Conservation (phyloP, 2,113 vertebrate species). For the Paraplagusia blochii region DNA sequence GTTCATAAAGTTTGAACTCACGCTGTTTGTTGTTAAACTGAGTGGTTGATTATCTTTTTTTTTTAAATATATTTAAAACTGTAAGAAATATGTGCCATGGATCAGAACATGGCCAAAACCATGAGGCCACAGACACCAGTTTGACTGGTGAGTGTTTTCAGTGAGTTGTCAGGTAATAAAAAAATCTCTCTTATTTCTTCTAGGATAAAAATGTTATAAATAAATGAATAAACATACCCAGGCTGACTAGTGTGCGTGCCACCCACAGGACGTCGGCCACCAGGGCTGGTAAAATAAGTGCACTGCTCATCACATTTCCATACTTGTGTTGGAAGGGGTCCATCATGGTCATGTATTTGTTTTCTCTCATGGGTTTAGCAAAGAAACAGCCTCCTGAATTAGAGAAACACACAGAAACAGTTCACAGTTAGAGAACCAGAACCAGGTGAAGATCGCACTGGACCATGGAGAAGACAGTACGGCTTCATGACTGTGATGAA, state of each 20-base stretch:
- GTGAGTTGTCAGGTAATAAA: too few species aligned
- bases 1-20: background rate
- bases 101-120: too few species aligned
- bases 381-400: constrained; percentile 81
- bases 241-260: constrained; percentile 80
- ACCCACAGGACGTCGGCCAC: constrained; percentile 86
- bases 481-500: too few species aligned
- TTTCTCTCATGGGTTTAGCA: constrained; percentile 83
- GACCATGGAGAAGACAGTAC: too few species aligned
- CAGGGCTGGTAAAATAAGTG: constrained; percentile 80
- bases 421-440: background rate
- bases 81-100: too few species aligned
- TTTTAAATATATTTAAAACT: too few species aligned
- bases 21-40: too few species aligned
- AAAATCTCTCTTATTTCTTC: too few species aligned
- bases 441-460: too few species aligned
- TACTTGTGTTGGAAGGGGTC: constrained; percentile 82
- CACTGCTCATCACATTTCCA: constrained; percentile 73
- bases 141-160: too few species aligned
- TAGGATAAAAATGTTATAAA: background rate
- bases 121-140: too few species aligned
- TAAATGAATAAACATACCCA: constrained; percentile 68
- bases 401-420: background rate
- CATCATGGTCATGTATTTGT: constrained; percentile 83
- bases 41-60: too few species aligned